Evolutionary conservation across 2,888 invertebrate genomes (phyloP).

Genomic region (Listrodromus nycthemerus): DNA sequence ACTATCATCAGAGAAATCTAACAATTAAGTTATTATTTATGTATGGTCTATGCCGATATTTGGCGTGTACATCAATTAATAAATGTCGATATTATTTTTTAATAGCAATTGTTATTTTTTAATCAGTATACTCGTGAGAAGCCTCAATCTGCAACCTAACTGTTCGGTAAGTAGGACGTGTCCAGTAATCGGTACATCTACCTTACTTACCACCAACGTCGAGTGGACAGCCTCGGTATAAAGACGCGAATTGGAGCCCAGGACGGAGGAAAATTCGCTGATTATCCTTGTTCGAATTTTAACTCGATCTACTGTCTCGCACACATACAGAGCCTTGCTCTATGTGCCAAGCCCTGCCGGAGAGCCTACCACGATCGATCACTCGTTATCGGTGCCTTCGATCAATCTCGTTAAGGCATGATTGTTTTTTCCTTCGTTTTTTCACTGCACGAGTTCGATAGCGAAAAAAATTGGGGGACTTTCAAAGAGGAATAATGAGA

Average conservation of each 20-base stretch:
- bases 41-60: too few species aligned
- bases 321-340: neutral
- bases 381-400: neutral
- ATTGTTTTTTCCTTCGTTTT: neutral
- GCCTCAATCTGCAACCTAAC: too few species aligned
- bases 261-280: slow-evolving; percentile 25
- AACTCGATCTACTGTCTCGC: neutral
- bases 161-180: too few species aligned
- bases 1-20: too few species aligned
- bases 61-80: too few species aligned
- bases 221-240: slow-evolving; percentile 15
- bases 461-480: neutral
- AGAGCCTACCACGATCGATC: slow-evolving; percentile 7
- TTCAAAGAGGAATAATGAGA: neutral
- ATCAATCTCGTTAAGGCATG: slow-evolving; percentile 15
- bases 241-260: neutral
- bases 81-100: too few species aligned
- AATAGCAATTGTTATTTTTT: too few species aligned
- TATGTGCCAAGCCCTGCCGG: neutral
- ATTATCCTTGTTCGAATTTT: slow-evolving; percentile 28
- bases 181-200: too few species aligned
- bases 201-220: slow-evolving; percentile 15
- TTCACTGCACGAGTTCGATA: neutral
- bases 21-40: too few species aligned
- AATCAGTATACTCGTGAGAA: too few species aligned